Evolutionary conservation across 2,888 invertebrate genomes (phyloP), one percentile per base, ranked within the genome.

Genomic region (Apotomis betuletana): DNA sequence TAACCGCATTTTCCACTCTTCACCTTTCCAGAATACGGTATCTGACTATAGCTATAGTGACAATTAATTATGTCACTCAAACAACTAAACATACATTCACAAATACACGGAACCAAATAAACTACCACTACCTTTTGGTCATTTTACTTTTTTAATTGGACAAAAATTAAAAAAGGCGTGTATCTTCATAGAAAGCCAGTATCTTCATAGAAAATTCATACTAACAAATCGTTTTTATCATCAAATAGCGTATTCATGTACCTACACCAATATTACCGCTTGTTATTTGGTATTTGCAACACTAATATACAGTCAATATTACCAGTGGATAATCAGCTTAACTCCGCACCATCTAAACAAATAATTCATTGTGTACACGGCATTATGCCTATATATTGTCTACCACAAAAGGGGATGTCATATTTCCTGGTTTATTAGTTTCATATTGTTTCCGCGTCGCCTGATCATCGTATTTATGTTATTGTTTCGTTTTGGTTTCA

Each of bases 381-480:
- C 44, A 67, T 60, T 58, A 44, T n/a, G 36, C 36, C n/a, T 27
- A 65, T 54, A 70, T 65, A 60, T 70, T 36, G 52, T 70, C 36
- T 67, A 15, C n/a, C 60, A 57, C 49, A 49, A 57, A 55, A 36
- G 12, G 5, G 5, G 44, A 46, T 46, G 67, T 58, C 67, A 59
- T 68, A 63, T 68, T 68, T 68, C 59, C 72, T 63, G 68, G 52
- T 59, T 67, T 67, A 71, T 67, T 67, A 62, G 67, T 44, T 44
- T 27, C 51, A 59, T 38, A 46, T 62, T 67, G 49, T 71, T 69
- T 69, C 61, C 60, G 54, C 15, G n/a, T 2, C 57, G 41, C n/a
- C 52, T 46, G 27, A 64, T 44, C 44, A 10, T 44, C 0, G 49
- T 57, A 58, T 71, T 71, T 57, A 62, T 61, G 57, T 55, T 51